Conservation (phyloP, 2,797 vertebrate genomes). For the Alosa sapidissima region DNA sequence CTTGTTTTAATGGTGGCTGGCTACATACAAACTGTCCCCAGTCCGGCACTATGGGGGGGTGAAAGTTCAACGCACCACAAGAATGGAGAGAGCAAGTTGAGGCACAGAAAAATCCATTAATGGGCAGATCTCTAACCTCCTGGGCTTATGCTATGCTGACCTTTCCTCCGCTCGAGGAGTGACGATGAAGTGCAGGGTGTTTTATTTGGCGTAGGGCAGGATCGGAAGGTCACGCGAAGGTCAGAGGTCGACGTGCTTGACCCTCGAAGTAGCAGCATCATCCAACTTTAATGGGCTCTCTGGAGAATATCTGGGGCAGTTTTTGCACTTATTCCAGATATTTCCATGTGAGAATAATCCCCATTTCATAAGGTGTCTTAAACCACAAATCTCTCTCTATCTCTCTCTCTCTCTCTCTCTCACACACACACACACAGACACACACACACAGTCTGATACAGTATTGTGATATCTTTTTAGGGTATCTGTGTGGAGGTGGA, state of each 20-base stretch:
- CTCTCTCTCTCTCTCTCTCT: no score
- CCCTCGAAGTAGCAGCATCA: not conserved
- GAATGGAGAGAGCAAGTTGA: not conserved
- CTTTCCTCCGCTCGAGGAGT: not conserved
- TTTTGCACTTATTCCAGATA: not conserved
- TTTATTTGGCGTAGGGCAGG: not conserved
- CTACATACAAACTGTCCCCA: not conserved
- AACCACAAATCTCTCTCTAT: no score
- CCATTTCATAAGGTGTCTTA: not conserved
- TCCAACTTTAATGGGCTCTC: slow-evolving; percentile 15
- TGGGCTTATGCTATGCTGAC: not conserved
- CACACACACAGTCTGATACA: no score
- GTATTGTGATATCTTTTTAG: no score
- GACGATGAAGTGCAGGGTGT: not conserved
- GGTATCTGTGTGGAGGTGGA: no score
- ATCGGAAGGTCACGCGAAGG: not conserved
- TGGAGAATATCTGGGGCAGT: not conserved
- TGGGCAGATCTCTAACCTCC: not conserved
- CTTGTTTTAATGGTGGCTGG: not conserved
- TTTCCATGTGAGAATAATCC: not conserved
- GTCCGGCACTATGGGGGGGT: not conserved
- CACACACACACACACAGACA: no score
- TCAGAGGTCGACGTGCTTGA: not conserved
- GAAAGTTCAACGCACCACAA: slow-evolving; percentile 5
- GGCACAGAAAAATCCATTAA: not conserved